A percentile compares a stretch with the other conserved stretches of the same genome.
Conservation (phyloP, 2,113 vertebrate genomes). For the Muntiacus reevesi region DNA sequence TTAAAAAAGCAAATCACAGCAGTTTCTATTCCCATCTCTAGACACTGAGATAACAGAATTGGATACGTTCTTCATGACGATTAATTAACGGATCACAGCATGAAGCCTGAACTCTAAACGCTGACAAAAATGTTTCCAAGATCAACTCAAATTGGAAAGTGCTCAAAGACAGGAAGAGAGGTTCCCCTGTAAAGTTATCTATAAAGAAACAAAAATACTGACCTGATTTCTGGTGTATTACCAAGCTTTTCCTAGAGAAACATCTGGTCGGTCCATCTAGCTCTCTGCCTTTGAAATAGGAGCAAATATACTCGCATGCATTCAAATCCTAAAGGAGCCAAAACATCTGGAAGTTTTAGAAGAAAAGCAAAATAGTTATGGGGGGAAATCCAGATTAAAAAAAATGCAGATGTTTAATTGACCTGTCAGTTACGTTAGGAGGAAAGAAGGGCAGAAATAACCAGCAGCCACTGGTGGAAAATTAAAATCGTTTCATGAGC, state of each 20-base stretch:
- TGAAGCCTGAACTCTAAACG: conserved; percentile 71
- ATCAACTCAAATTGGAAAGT: conserved; percentile 59
- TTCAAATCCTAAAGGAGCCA: conserved; percentile 43
- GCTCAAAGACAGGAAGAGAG: conserved; percentile 34
- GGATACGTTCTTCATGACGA: conserved; percentile 84
- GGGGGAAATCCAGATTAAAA: conserved; percentile 36
- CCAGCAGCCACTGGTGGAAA: conserved; percentile 54
- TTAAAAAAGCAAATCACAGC: conserved; percentile 39
- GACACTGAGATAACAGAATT: conserved; percentile 72
- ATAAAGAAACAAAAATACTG: background rate
- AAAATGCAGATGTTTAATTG: conserved; percentile 61
- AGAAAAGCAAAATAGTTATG: conserved; percentile 34
- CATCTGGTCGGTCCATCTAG: conserved; percentile 16
- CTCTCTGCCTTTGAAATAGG: conserved; percentile 36
- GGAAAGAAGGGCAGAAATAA: conserved; percentile 57
- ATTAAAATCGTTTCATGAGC: conserved; percentile 60
- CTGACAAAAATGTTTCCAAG: conserved; percentile 67
- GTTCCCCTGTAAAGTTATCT: conserved; percentile 28
- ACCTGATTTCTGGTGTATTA: conserved; percentile 23
- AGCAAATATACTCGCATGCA: conserved; percentile 20
- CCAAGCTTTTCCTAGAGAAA: conserved; percentile 6
- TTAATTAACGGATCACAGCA: conserved; percentile 84
- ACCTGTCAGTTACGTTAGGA: conserved; percentile 48
- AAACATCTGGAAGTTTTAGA: conserved; percentile 41
- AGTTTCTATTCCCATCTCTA: conserved; percentile 59